Base-by-base conservation (phyloP, 2,888 invertebrate species). In the Panopea generosa region DNA sequence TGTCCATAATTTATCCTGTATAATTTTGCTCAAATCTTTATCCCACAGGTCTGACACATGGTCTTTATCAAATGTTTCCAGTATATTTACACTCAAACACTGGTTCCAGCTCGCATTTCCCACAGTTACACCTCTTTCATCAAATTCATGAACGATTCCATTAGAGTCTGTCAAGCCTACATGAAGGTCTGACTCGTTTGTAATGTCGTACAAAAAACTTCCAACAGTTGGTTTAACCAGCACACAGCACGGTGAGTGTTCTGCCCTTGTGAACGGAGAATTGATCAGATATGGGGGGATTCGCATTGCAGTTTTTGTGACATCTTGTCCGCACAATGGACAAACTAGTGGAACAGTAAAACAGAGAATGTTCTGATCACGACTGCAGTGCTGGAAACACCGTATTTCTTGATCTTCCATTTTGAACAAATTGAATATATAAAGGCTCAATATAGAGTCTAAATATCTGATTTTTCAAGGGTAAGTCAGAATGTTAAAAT, bases 321-420 rank as follows among this genome's bases (percentile, higher is more conserved):
- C 94, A 92, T 95, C 95, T 83, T 94, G 94, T 83, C 94, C 94
- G 93, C 98, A 98, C 85, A 95, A 94, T 67, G 97, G 97, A 92
- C 97, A 98, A 84, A 93, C 93, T 89, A 95, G 94, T 56, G 97
- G 97, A 89, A 97, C 94, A 84, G 94, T 93, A 89, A 96, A 96
- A 92, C 97, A 97, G 93, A 97, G 97, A 86, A 97, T 95, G 83
- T 91, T 91, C n/a, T 90, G 91, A 93, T 96, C 95, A 81, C 95
- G 94, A 70, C 95, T 95, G 93, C 97, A 97, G 93, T 98, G 98
- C 94, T 97, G 96, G 93, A 97, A 97, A 94, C 97, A 97, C 92
- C 60, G 68, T n/a, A 84, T 68, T 16, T 73, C 82, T n/a, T 33
- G 33, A 33, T 45, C 45, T 16, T 45, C 45, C 45, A 45, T 45